Evolutionary conservation across 2,797 vertebrate genomes (phyloP).

Genomic region (Xerus rutilus): DNA sequence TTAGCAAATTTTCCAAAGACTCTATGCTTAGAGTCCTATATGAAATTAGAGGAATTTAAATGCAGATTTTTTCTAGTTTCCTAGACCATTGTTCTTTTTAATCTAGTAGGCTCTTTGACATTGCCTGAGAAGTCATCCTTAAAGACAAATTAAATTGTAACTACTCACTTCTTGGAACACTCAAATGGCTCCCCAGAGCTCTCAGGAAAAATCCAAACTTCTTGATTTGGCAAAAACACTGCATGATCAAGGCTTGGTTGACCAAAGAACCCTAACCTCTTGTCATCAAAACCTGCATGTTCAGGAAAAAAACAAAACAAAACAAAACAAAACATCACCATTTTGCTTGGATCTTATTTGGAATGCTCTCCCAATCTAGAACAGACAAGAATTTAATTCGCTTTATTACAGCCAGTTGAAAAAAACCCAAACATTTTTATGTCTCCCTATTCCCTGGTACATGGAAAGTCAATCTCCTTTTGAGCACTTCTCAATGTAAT

Average conservation of each 20-base stretch:
- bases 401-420: neutral
- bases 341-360: too few relatives aligned
- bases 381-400: neutral
- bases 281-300: neutral
- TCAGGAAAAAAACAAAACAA: too few relatives aligned
- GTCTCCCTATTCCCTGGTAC: accelerated
- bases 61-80: neutral
- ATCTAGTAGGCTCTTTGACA: neutral
- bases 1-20: neutral
- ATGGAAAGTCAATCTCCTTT: neutral
- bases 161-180: neutral
- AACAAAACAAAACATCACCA: accelerated
- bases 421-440: accelerated
- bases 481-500: neutral
- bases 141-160: neutral
- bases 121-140: neutral
- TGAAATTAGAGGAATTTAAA: neutral
- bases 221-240: too few relatives aligned
- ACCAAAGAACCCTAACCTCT: accelerated
- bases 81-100: neutral
- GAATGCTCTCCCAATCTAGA: neutral
- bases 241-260: too few relatives aligned
- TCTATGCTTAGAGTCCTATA: neutral
- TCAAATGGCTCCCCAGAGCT: neutral
- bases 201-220: neutral